Base-by-base conservation (phyloP, 2,888 invertebrate species). In the Oxytorus armatus region DNA sequence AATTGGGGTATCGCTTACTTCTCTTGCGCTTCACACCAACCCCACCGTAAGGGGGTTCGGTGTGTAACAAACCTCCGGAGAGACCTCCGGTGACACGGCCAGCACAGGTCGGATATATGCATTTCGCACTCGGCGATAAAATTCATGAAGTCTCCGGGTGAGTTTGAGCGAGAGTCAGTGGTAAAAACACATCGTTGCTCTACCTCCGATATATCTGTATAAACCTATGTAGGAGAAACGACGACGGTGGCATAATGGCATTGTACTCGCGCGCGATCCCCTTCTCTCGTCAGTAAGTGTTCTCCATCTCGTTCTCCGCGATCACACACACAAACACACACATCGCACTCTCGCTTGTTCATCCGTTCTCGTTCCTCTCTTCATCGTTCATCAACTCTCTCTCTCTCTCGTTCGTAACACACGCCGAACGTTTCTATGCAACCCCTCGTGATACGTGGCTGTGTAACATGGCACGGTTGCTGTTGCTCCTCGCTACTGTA, bases 241-340 rank as follows among this genome's bases (percentile, higher is more conserved):
- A 72, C 61, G 77, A 77, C 49, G 73, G 75, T n/a, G 69, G 61
- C 73, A 85, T 72, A 84, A 85, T 85, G 59, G 83, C 81, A 86
- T 83, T 84, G 84, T 85, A 80, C 65, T 80, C 51, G 21, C 51
- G 74, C 66, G n/a, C n/a, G n/a, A n/a, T n/a, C 70, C 66, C 81
- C 80, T 55, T 78, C 84, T 83, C 80, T 84, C 79, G 82, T 85
- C 81, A 69, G 82, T 82, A 76, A 82, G 79, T 77, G 57, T 73
- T 82, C 78, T 77, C 79, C 61, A 73, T 61, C 68, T 70, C 78
- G 68, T 73, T 65, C 39, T 39, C 29, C 29, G 23, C n/a, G n/a
- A n/a, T n/a, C n/a, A n/a, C n/a, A n/a, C n/a, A n/a, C n/a, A n/a
- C n/a, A n/a, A n/a, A n/a, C n/a, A n/a, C 5, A 5, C 29, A 5